Evolutionary conservation across 2,113 vertebrate genomes (phyloP), one percentile per base, ranked within the genome.

Genomic region (Astatotilapia flaviijosephi): DNA sequence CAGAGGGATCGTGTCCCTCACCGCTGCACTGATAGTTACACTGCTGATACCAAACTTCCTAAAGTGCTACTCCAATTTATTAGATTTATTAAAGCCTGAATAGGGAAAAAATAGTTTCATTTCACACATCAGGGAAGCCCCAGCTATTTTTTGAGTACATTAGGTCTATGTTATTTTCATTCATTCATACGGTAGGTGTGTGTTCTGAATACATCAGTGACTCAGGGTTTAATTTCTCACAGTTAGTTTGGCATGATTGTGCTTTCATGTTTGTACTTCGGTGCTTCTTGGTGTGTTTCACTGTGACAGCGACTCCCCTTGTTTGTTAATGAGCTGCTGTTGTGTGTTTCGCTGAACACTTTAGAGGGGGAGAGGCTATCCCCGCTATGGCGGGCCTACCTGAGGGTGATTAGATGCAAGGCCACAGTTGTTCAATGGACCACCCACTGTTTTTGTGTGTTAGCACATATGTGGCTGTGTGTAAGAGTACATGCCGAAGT

Each of bases 391-490:
- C 90, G 91, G 82, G 70, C 80, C 77, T 89, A 92, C 94, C 93
- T 91, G 90, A 86, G 91, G 93, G 84, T 86, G 93, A 90, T 94
- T 91, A 86, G 81, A 89, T 88, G 86, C 89, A 85, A 87, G 84
- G 87, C 83, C 89, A 58, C 83, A 88, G 70, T 89, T 92, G 89
- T 95, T 95, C 86, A 79, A 68, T 62, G 86, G 93, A 83, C 94
- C 94, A 92, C 93, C 91, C 62, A 55, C 88, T 84, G 88, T 86
- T 86, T 79, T 79, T 84, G 37, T 62, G 56, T 90, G 80, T 92
- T 89, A 81, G 84, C 58, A 28, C 42, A 4, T 84, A 88, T 86
- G 83, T 86, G 75, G 12, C 55, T 79, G 84, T 37, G 68, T 89
- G 88, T 79, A 21, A 55, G 42, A 40, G 79, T 85, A 49, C 60